Evolutionary conservation across 2,113 vertebrate genomes (phyloP), one percentile per base, ranked within the genome.

Genomic region (Gopherus flavomarginatus): DNA sequence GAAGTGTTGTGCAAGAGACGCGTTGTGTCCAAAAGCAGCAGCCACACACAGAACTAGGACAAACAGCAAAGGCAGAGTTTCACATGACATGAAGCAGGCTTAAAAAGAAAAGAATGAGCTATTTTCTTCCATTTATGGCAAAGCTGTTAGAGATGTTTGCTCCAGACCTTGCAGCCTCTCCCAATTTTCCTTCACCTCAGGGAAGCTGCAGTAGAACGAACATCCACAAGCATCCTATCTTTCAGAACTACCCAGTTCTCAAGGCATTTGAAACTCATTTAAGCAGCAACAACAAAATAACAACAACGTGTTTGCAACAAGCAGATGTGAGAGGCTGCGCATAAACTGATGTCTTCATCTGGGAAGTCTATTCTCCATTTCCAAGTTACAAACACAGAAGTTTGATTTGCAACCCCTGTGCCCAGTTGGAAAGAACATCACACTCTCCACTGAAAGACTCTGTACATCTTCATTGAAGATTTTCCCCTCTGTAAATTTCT

Each of bases 1-100:
- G 11, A 1, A 86, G 22, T 87, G 85, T 90, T 95, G 65, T 87
- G 78, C 65, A 97, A 97, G 83, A 4, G n/a, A 14, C 54, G 19
- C 38, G 49, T 0, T 52, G n/a, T 11, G 6, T 90, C 81, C 83
- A 88, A 72, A 85, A 50, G 83, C 88, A 26, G 56, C 52, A 93
- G 86, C 83, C 95, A 86, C 87, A 85, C 2, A 4, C 62, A 59
- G 62, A 95, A 80, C 89, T 19, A 83, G 4, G 50, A 90, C 52
- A 42, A 81, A 54, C 11, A 81, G 88, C 92, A 31, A 14, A 80
- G 49, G 79, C 54, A 87, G 69, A n/a, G 29, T 62, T 69, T n/a
- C 35, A n/a, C 17, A n/a, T n/a, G 8, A 69, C 35, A 21, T n/a
- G 31, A 69, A 69, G 35, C 62, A 69, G 35, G 35, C 62, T 69